Conservation (phyloP, 1,140 invertebrate genomes). For the Cardiocondyla obscurior region DNA sequence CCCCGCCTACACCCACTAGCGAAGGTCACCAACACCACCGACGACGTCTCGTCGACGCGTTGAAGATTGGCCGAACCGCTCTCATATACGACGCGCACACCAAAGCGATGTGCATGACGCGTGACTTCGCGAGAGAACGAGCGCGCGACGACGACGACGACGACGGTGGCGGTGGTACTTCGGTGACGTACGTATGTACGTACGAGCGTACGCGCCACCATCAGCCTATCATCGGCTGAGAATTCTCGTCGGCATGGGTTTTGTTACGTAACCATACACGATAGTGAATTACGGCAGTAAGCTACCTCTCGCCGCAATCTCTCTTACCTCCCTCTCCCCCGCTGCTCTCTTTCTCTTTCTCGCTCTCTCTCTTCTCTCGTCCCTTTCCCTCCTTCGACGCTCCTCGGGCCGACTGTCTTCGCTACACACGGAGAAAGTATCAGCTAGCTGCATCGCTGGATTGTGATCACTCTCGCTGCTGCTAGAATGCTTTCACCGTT, state of each 20-base stretch:
- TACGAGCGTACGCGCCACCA: slow-evolving; percentile 16
- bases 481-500: slow-evolving; percentile 73
- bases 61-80: slow-evolving; percentile 26
- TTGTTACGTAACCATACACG: slow-evolving; percentile 65
- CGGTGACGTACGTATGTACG: slow-evolving; percentile 22
- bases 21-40: slow-evolving; percentile 75
- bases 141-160: neutral
- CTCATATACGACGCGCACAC: neutral
- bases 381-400: neutral
- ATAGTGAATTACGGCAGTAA: slow-evolving; percentile 66
- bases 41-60: slow-evolving; percentile 17
- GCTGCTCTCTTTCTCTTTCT: neutral
- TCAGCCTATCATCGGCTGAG: slow-evolving; percentile 63
- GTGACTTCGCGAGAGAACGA: neutral
- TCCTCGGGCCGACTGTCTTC: slow-evolving; percentile 33
- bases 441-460: slow-evolving; percentile 59
- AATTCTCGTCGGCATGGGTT: slow-evolving; percentile 58
- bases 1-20: slow-evolving; percentile 68
- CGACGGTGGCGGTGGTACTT: neutral
- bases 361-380: slow-evolving; percentile 31
- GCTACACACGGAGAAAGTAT: slow-evolving; percentile 69
- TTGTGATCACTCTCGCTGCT: slow-evolving; percentile 69
- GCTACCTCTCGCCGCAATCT: slow-evolving; percentile 59
- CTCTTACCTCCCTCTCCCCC: slow-evolving; percentile 57
- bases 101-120: slow-evolving; percentile 16